Percentiles rank a stretch among this genome's conserved stretches.
phyloP scores from a whole-genome alignment of 1,140 invertebrate genomes.

The Pachyrhynchus sulphureomaculatus region DNA sequence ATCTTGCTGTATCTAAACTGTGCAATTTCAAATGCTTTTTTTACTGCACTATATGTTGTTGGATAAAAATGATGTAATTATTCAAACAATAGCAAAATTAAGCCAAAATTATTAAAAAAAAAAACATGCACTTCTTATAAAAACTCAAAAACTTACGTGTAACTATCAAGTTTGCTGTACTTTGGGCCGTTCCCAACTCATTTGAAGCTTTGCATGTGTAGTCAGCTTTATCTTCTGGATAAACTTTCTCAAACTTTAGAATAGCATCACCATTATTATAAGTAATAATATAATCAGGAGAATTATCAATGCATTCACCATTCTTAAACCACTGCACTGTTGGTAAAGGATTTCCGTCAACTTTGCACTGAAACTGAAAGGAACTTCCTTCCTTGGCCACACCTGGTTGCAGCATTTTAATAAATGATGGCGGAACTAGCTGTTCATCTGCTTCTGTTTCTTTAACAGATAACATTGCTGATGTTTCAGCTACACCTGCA shows the following conservation, averaged over 20 bases:
- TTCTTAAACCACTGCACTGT: conserved; percentile 81
- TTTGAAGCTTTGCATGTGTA: conserved; percentile 73
- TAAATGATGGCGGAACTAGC: conserved; percentile 64
- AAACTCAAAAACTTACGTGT: conserved; percentile 59
- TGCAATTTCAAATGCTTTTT: too few relatives aligned
- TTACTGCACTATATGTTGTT: too few relatives aligned
- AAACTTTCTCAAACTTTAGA: conserved; percentile 62
- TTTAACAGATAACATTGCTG: conserved; percentile 74
- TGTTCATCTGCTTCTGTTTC: conserved; percentile 68
- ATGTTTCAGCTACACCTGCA: conserved; percentile 70
- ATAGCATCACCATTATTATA: conserved; percentile 67
- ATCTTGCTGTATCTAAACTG: too few relatives aligned
- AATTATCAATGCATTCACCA: conserved; percentile 70
- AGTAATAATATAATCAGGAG: conserved; percentile 67
- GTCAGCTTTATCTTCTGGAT: conserved; percentile 60
- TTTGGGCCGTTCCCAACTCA: conserved; percentile 63
- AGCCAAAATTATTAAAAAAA: too few relatives aligned
- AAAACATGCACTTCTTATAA: too few relatives aligned
- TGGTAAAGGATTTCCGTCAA: conserved; percentile 74
- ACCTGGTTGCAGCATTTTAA: conserved; percentile 63
- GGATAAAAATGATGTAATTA: too few relatives aligned
- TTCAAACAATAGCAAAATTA: too few relatives aligned
- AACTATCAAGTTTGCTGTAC: conserved; percentile 56
- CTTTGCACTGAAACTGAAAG: conserved; percentile 69
- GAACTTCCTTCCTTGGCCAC: conserved; percentile 64